Percentiles rank a stretch among this genome's conserved stretches.
phyloP scores from a whole-genome alignment of 2,888 invertebrate genomes.

The Drosophila tanythrix region DNA sequence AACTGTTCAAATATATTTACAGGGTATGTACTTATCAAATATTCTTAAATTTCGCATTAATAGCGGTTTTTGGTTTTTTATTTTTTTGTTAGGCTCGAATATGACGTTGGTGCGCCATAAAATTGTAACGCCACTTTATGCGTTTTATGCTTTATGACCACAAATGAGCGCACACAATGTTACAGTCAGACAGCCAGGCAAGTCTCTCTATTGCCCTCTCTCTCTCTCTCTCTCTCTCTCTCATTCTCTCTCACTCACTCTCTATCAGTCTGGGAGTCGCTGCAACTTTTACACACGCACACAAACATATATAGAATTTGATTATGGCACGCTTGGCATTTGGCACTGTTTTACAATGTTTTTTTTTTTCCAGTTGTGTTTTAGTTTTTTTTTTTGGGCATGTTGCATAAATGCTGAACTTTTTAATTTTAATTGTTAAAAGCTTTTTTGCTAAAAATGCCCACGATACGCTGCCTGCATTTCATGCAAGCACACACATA shows the following conservation, averaged over 20 bases:
- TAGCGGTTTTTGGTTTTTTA: slow-evolving; percentile 2
- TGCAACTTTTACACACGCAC: slow-evolving; percentile 61
- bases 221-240: neutral
- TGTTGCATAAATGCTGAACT: slow-evolving; percentile 76
- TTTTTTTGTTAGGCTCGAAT: slow-evolving; percentile 47
- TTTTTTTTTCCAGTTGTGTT: slow-evolving; percentile 17
- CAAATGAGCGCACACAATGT: slow-evolving; percentile 70
- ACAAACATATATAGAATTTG: slow-evolving; percentile 61
- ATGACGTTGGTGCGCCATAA: slow-evolving; percentile 71
- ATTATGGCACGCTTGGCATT: slow-evolving; percentile 66
- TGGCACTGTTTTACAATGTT: slow-evolving; percentile 29
- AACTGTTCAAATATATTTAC: neutral
- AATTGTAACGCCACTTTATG: slow-evolving; percentile 80
- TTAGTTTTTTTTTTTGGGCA: slow-evolving; percentile 31
- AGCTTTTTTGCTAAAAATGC: slow-evolving; percentile 69
- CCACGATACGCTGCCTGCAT: slow-evolving; percentile 47
- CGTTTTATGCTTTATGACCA: slow-evolving; percentile 82
- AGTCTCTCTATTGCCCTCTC: slow-evolving; percentile 11
- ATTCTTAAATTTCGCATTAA: neutral
- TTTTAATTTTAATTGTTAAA: slow-evolving; percentile 81
- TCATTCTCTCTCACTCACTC: neutral
- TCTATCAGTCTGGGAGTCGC: slow-evolving; percentile 7
- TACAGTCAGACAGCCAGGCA: slow-evolving; percentile 44
- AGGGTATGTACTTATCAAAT: slow-evolving; percentile 15
- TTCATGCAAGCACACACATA: slow-evolving; percentile 4